A percentile compares a stretch with the other conserved stretches of the same genome.
Evolutionary conservation across 1,140 invertebrate species (phyloP).

Genomic region (Bombus waltoni): DNA sequence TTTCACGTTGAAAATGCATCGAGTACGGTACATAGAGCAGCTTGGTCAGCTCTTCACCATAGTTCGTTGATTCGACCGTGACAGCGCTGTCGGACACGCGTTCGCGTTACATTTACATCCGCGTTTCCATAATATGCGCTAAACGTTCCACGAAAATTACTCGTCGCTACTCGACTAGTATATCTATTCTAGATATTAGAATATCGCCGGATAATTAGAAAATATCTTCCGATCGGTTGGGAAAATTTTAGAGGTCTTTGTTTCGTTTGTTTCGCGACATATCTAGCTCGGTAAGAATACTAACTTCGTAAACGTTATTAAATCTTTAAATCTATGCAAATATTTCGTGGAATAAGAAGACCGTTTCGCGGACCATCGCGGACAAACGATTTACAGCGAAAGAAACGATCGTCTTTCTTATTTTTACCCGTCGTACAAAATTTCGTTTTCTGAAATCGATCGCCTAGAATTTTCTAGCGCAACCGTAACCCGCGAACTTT

Average conservation of each 20-base stretch:
- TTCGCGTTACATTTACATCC: constrained; percentile 1
- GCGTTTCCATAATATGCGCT: background rate
- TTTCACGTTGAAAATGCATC: background rate
- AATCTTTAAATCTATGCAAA: too few species aligned
- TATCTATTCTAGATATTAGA: too few species aligned
- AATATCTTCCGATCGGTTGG: background rate
- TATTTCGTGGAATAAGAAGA: too few species aligned
- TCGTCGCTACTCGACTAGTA: background rate
- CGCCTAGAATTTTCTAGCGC: background rate
- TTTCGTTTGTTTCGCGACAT: background rate
- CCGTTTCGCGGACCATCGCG: too few species aligned
- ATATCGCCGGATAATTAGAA: background rate
- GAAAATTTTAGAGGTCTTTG: background rate
- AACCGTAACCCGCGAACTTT: background rate
- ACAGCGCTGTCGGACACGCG: background rate
- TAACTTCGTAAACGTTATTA: too few species aligned
- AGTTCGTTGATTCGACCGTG: background rate
- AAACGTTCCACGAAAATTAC: constrained; percentile 14
- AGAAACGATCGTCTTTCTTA: background rate
- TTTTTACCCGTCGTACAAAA: background rate
- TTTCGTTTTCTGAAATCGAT: background rate
- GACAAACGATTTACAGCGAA: background rate
- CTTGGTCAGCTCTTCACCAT: background rate
- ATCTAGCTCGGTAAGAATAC: background rate
- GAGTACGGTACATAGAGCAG: background rate